Percentiles rank a stretch among this genome's conserved stretches.
These are phyloP conservation scores for Clostera curtula DNA, from an alignment of 2,888 invertebrate genomes.

Conservation along the genomic window DNA sequence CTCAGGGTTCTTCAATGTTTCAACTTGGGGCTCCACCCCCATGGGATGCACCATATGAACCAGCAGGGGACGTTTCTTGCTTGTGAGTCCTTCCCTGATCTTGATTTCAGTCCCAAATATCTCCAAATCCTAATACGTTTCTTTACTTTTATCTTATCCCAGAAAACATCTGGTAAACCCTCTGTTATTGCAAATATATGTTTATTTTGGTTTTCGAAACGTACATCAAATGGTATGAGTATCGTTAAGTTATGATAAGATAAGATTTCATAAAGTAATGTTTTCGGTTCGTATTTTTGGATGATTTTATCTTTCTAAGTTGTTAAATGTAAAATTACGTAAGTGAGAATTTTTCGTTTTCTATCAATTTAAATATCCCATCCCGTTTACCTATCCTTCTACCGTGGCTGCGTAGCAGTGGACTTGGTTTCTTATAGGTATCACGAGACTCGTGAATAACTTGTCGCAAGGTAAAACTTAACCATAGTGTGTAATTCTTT, in stretches of 20 bases:
- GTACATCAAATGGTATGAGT: background rate
- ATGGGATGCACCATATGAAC: conserved; percentile 68
- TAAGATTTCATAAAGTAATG: conserved; percentile 8
- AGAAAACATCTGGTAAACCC: too few relatives aligned
- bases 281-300: conserved; percentile 6
- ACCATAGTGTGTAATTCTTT: conserved; percentile 35
- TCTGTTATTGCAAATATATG: too few relatives aligned
- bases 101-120: conserved; percentile 44
- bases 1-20: conserved; percentile 48
- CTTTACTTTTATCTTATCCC: conserved; percentile 7
- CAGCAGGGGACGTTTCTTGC: conserved; percentile 68
- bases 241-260: conserved; percentile 1
- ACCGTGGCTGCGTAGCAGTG: conserved; percentile 70
- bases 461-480: conserved; percentile 65
- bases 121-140: conserved; percentile 18
- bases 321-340: too few relatives aligned
- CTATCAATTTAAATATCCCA: conserved; percentile 4
- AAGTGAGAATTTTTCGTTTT: too few relatives aligned
- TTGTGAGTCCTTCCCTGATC: conserved; percentile 67
- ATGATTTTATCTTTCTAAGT: conserved; percentile 5
- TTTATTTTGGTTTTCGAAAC: too few relatives aligned
- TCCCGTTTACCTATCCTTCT: conserved; percentile 17
- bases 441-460: conserved; percentile 53
- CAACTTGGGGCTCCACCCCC: conserved; percentile 44
- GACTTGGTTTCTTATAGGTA: conserved; percentile 72